Evolutionary conservation across 2,888 invertebrate genomes (phyloP).

Genomic region (Ophonus ardosiacus): DNA sequence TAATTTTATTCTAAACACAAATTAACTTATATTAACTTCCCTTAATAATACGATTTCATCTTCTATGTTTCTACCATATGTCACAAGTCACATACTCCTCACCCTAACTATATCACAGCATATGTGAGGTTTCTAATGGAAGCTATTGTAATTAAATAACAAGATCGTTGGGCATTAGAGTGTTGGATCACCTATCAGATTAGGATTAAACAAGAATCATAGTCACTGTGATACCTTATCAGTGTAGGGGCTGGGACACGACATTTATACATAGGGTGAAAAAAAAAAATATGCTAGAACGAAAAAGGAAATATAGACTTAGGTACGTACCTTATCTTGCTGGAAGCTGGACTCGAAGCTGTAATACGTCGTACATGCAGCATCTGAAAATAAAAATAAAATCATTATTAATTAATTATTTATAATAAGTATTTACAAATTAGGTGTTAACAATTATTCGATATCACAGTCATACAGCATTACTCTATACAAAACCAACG

Average conservation of each 20-base stretch:
- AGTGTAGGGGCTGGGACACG: neutral
- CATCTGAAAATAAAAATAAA: too few species aligned
- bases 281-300: neutral
- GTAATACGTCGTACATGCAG: too few species aligned
- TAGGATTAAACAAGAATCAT: constrained; percentile 8
- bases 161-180: neutral
- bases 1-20: too few species aligned
- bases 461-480: too few species aligned
- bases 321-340: too few species aligned
- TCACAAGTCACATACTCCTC: neutral
- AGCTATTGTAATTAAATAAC: constrained; percentile 5
- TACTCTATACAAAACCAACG: too few species aligned
- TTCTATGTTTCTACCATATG: neutral
- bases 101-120: neutral
- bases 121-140: constrained; percentile 20
- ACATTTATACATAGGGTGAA: neutral
- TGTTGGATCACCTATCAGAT: constrained; percentile 16
- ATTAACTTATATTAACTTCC: too few species aligned
- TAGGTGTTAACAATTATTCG: too few species aligned
- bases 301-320: neutral
- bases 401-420: too few species aligned
- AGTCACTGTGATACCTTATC: constrained; percentile 35
- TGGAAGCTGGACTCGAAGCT: too few species aligned
- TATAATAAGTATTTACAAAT: too few species aligned
- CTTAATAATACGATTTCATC: too few species aligned